Evolutionary conservation across 2,113 vertebrate genomes (phyloP).

Genomic region (Chloroceryle aenea): DNA sequence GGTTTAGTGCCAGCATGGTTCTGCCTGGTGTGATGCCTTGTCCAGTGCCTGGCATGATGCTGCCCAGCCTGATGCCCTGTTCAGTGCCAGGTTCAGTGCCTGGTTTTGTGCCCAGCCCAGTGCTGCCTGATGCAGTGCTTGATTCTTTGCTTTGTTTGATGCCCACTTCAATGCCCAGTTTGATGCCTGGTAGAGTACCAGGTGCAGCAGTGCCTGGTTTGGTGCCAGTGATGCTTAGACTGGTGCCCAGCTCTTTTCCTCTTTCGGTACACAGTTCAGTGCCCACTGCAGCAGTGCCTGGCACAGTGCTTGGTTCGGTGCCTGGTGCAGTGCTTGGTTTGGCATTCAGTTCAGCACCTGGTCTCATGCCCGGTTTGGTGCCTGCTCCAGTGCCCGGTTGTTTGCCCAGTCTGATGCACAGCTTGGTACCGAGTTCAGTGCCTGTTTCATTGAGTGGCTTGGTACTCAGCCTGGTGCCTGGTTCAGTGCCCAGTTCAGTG

Average conservation of each 20-base stretch:
- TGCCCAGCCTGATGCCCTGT: neutral
- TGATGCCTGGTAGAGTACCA: neutral
- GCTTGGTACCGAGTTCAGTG: neutral
- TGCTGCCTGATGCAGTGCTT: neutral
- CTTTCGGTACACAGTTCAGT: neutral
- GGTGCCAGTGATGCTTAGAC: neutral
- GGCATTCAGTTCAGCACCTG: too few relatives aligned
- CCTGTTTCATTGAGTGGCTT: too few relatives aligned
- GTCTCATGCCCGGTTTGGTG: neutral
- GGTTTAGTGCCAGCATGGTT: neutral
- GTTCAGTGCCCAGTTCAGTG: too few relatives aligned
- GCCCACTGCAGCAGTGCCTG: neutral
- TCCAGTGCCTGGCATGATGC: neutral
- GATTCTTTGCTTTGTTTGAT: too few relatives aligned
- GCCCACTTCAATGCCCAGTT: neutral
- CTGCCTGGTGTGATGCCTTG: neutral
- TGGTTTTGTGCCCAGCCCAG: neutral
- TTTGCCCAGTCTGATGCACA: neutral
- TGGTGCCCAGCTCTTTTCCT: neutral
- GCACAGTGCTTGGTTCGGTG: fast-evolving
- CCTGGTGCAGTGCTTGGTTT: neutral
- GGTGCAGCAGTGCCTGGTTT: neutral
- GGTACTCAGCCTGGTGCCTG: neutral
- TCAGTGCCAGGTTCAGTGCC: neutral
- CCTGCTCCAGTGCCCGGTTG: neutral